Evolutionary conservation across 2,888 invertebrate species (phyloP), one percentile per base, ranked within the genome.

Genomic region (Dinocampus coccinellae): DNA sequence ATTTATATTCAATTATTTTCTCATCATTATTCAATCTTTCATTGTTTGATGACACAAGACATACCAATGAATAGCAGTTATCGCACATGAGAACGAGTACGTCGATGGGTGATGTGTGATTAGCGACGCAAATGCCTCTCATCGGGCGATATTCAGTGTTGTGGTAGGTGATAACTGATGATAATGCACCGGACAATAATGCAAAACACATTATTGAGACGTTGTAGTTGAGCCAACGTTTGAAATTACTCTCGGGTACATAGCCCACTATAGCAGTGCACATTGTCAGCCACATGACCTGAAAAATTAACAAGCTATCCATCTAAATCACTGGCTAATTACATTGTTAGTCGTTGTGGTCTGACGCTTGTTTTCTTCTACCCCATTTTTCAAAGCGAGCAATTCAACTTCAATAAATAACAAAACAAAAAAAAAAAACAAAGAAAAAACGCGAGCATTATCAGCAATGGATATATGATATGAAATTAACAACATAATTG

Each of bases 21-120:
- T 3, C 16, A 7, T n/a, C 16, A 3, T 20, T 20, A 4, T 16
- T 20, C 47, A 0, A 47, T 47, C 16, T 47, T 7, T 7, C 42
- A 58, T 29, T 16, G 61, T 64, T 62, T 67, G 39, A 29, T 58
- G 34, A 53, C 60, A 62, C 10, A 26, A 16, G 16, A 92, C 94
- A 90, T 91, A 98, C 98, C 96, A 99, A 90, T 58, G 98, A 97
- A 89, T 99, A 99, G 85, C 95, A 95, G 85, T 97, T 97, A 89
- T 99, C 99, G 88, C 97, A 97, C 92, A 98, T 97, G 68, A 99
- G 91, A 78, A 99, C 94, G 79, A 99, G 92, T 69, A 97, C 98
- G 89, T 99, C 99, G 78, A 99, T 97, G 2, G 99, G 99, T 75
- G 98, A 98, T 4, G 99, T 99, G 89, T 99, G 99, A 89, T 99